Evolutionary conservation across 2,888 invertebrate species (phyloP).

Genomic region (Microctonus aethiopoides): DNA sequence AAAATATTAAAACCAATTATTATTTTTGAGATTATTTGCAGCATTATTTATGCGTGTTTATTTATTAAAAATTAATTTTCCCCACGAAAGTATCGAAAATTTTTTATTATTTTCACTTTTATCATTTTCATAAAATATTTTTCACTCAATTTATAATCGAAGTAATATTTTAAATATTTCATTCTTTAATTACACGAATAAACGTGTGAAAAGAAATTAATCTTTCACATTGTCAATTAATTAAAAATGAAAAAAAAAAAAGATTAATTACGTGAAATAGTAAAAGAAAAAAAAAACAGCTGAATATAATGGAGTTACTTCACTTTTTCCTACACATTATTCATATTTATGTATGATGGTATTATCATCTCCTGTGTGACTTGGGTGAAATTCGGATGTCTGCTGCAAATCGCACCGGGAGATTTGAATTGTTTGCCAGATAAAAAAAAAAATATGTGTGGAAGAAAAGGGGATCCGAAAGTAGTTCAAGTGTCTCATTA

Average conservation of each 20-base stretch:
- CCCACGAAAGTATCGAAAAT: neutral
- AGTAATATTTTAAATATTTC: neutral
- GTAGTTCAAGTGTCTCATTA: conserved; percentile 49
- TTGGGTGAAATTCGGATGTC: conserved; percentile 24
- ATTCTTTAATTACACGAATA: neutral
- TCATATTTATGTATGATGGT: neutral
- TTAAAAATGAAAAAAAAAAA: too few relatives aligned
- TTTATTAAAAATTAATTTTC: neutral
- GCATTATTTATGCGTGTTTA: too few relatives aligned
- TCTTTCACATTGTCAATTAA: neutral
- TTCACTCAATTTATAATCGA: too few relatives aligned
- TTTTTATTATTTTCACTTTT: neutral
- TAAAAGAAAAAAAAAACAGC: conserved; percentile 1
- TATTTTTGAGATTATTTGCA: neutral
- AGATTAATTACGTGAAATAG: neutral
- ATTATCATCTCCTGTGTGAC: conserved; percentile 5
- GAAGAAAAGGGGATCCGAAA: conserved; percentile 35
- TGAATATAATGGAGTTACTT: neutral
- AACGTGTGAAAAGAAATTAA: neutral
- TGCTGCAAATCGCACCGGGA: conserved; percentile 35
- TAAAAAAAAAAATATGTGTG: conserved; percentile 22
- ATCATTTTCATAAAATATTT: neutral
- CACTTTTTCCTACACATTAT: neutral
- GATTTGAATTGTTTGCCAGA: conserved; percentile 20
- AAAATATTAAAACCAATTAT: neutral